These are phyloP conservation scores for Tenebrio molitor DNA, from an alignment of 1,140 invertebrate genomes.

Conservation along the genomic window DNA sequence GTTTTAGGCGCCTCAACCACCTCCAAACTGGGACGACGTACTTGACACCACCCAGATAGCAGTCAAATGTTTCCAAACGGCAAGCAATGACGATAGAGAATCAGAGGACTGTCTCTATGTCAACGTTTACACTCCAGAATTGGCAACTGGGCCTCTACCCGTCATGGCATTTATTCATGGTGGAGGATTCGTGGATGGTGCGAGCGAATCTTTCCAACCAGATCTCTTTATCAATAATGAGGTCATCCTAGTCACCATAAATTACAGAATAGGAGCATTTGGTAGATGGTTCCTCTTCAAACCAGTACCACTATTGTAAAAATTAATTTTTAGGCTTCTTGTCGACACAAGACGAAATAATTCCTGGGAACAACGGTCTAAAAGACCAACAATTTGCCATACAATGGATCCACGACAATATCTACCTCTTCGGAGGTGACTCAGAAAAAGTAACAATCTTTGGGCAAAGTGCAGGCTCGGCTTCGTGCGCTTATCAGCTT, in stretches of 20 bases:
- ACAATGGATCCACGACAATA: slow-evolving; percentile 68
- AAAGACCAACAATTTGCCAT: slow-evolving; percentile 59
- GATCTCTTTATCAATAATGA: slow-evolving; percentile 70
- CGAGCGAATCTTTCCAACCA: slow-evolving; percentile 65
- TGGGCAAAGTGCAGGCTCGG: slow-evolving; percentile 71
- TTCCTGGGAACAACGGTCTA: slow-evolving; percentile 36
- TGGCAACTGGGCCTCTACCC: background rate
- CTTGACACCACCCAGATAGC: too few relatives aligned
- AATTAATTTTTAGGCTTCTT: too few relatives aligned
- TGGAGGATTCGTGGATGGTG: slow-evolving; percentile 73
- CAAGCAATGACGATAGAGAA: too few relatives aligned
- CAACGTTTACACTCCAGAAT: slow-evolving; percentile 42
- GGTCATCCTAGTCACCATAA: too few relatives aligned
- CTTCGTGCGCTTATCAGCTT: slow-evolving; percentile 69
- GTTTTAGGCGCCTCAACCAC: background rate
- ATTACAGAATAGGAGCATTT: too few relatives aligned
- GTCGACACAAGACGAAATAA: slow-evolving; percentile 11
- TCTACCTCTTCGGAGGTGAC: slow-evolving; percentile 68
- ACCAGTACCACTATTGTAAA: background rate
- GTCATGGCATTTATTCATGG: slow-evolving; percentile 83
- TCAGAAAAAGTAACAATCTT: slow-evolving; percentile 68
- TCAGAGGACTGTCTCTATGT: slow-evolving; percentile 47
- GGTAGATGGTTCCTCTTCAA: slow-evolving; percentile 71
- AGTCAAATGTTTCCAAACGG: too few relatives aligned
- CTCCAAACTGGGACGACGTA: background rate